Percentiles rank a stretch among this genome's conserved stretches.
phyloP scores from a whole-genome alignment of 2,113 vertebrate species.

The Penelope pileata region DNA sequence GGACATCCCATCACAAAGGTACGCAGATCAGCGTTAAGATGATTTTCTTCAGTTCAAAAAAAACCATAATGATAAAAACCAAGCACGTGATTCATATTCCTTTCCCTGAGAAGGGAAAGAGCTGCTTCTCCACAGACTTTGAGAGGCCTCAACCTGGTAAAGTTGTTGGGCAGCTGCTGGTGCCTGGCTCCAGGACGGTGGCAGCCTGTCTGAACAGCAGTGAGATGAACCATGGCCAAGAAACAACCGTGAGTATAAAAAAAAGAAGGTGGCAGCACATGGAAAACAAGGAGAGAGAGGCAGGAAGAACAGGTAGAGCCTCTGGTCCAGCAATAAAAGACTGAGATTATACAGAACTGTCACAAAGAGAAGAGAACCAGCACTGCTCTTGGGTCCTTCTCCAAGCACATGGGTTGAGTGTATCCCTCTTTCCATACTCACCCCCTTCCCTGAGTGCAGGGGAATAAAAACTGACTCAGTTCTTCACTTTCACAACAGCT shows the following conservation, averaged over 20 bases:
- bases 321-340: neutral
- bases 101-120: neutral
- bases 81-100: neutral
- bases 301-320: neutral
- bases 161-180: neutral
- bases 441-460: neutral
- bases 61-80: fast-evolving
- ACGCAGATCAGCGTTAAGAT: neutral
- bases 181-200: neutral
- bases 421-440: neutral
- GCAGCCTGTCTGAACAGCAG: neutral
- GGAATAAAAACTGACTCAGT: neutral
- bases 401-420: neutral
- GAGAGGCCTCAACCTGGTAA: neutral
- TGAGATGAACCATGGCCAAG: neutral
- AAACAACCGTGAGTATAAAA: fast-evolving
- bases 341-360: neutral
- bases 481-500: conserved; percentile 9
- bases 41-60: neutral
- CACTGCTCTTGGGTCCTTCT: neutral
- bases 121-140: neutral
- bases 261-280: fast-evolving
- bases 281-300: neutral
- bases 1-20: neutral
- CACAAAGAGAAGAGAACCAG: neutral